Percentiles rank a stretch among this genome's conserved stretches.
These are phyloP conservation scores for Hyppa rectilinea DNA, from an alignment of 2,888 invertebrate species.

Conservation along the genomic window DNA sequence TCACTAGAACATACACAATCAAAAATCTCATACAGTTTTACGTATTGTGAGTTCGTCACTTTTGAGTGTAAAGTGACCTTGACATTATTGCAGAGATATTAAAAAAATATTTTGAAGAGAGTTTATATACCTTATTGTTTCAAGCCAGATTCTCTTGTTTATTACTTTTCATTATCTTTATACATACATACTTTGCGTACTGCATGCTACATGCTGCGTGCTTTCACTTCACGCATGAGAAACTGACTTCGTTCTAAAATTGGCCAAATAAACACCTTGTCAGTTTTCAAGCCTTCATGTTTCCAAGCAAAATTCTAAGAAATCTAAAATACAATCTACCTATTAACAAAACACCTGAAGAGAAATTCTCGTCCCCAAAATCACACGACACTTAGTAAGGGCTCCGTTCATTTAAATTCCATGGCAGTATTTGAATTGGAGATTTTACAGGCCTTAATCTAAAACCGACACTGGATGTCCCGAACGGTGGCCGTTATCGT, in stretches of 20 bases:
- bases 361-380: slow-evolving; percentile 15
- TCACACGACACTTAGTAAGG: slow-evolving; percentile 68
- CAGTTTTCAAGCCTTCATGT: neutral
- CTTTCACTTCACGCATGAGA: no score
- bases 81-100: neutral
- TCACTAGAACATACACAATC: no score
- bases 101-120: neutral
- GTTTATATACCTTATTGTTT: neutral
- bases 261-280: neutral
- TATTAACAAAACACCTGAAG: slow-evolving; percentile 20
- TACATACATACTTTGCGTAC: no score
- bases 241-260: neutral
- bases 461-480: slow-evolving; percentile 80
- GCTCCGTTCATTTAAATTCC: slow-evolving; percentile 82
- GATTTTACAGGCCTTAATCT: slow-evolving; percentile 88
- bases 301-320: neutral
- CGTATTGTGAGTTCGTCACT: no score
- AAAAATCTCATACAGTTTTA: no score
- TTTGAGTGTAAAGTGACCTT: slow-evolving; percentile 14
- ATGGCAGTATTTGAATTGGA: slow-evolving; percentile 86
- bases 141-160: no score
- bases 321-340: neutral
- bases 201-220: no score
- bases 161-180: no score
- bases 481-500: slow-evolving; percentile 78